Base-by-base conservation (phyloP, 2,888 invertebrate species). In the Arctia plantaginis region DNA sequence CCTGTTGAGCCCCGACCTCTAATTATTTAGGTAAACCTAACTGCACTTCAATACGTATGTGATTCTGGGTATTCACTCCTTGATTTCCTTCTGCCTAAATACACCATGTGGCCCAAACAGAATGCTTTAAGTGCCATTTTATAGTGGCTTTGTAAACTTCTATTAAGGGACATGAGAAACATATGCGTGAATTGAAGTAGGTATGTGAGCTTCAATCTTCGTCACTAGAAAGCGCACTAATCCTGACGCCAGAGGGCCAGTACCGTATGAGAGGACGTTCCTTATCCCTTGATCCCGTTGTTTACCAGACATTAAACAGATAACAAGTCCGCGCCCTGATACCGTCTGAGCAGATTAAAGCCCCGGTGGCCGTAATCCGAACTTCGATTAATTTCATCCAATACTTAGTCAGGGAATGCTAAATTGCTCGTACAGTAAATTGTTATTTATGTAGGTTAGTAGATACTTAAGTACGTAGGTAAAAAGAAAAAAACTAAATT, bases 251-350 rank as follows among this genome's bases (percentile, higher is more conserved):
- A 85, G 91, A 94, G 95, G 95, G 94, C 94, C 93, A 94, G 92
- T 86, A 83, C 90, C 89, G 91, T 93, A 93, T 93, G 92, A 92
- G 94, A 95, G 95, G 95, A 95, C 93, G 92, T 90, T 92, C 93
- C 94, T 95, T 95, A 95, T 95, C 95, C 95, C 94, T 95, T 95
- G 95, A 96, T 95, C 95, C 96, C 90, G 95, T 95, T 96, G 96
- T 96, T 96, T 95, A 96, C 96, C 96, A 96, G 95, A 96, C 96
- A 96, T 96, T 96, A 95, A 96, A 93, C 96, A 96, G 96, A 96
- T 96, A 96, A 95, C 95, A 94, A 95, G 93, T 95, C 95, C 93
- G 91, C 94, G 94, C 94, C 92, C 93, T 90, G 94, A 95, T 95
- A 94, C 92, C 92, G 91, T 92, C 92, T 92, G 90, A 90, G 90